phyloP scores from a whole-genome alignment of 2,888 invertebrate species.

The Heliconius aoede region DNA sequence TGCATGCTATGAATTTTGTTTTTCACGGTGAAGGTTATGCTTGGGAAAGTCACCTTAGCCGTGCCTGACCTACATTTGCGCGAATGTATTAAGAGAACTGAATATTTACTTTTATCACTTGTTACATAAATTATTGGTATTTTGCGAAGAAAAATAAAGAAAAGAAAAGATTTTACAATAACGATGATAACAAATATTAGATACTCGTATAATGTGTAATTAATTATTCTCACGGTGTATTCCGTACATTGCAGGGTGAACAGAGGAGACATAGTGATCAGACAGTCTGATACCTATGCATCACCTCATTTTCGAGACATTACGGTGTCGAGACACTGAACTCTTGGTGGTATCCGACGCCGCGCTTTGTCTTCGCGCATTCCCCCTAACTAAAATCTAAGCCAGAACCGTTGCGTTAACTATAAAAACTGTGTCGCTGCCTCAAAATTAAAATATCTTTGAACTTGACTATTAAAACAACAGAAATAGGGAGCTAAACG shows the following conservation, averaged over 20 bases:
- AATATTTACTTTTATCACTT: not conserved
- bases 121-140: not conserved
- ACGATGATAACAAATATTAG: not conserved
- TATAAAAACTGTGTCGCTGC: too few relatives aligned
- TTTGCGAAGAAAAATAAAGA: too few relatives aligned
- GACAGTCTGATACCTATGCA: not conserved
- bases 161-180: not conserved
- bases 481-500: too few relatives aligned
- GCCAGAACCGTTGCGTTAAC: too few relatives aligned
- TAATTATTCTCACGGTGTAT: too few relatives aligned
- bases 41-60: slow-evolving; percentile 22
- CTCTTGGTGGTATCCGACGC: not conserved
- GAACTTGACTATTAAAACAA: not conserved
- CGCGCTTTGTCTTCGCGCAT: not conserved
- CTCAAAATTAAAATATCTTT: not conserved
- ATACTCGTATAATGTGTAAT: too few relatives aligned
- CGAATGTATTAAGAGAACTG: slow-evolving; percentile 8
- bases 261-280: not conserved
- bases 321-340: not conserved
- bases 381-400: too few relatives aligned
- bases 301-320: not conserved
- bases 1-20: slow-evolving; percentile 10
- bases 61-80: slow-evolving; percentile 5
- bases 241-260: not conserved
- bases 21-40: slow-evolving; percentile 35